Percentiles rank a stretch among this genome's conserved stretches.
Conservation (phyloP, 2,888 invertebrate species). For the Choreutis nemorana region DNA sequence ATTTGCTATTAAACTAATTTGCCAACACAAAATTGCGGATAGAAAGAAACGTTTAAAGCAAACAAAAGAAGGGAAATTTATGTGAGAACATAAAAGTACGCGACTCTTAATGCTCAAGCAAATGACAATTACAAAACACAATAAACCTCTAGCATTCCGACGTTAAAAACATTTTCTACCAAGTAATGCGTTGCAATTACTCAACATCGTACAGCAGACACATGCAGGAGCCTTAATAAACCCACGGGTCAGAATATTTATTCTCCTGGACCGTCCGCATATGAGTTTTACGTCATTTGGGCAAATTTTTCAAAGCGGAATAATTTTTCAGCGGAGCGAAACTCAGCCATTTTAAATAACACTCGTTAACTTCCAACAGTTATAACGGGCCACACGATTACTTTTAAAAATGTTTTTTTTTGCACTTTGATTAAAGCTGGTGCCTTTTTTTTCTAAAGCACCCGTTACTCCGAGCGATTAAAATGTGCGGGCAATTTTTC, state of each 20-base stretch:
- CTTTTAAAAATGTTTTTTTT: conserved; percentile 47
- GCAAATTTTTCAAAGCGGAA: conserved; percentile 50
- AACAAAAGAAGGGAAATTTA: conserved; percentile 1
- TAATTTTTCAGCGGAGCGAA: conserved; percentile 37
- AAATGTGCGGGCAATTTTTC: conserved; percentile 24
- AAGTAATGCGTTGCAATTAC: conserved; percentile 28
- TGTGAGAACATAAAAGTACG: too few relatives aligned
- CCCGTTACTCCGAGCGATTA: conserved; percentile 10
- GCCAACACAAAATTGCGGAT: not conserved
- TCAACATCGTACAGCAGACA: conserved; percentile 24
- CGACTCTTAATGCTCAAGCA: too few relatives aligned
- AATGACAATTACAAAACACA: too few relatives aligned
- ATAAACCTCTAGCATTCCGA: too few relatives aligned
- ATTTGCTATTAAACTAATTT: not conserved
- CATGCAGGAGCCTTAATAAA: conserved; percentile 28
- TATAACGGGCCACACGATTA: conserved; percentile 42
- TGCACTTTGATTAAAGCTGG: conserved; percentile 45
- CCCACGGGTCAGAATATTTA: conserved; percentile 26
- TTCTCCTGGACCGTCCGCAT: conserved; percentile 28
- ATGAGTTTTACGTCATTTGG: conserved; percentile 57
- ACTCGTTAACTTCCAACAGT: conserved; percentile 56
- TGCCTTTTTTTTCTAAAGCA: conserved; percentile 21
- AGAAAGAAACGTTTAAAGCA: conserved; percentile 1
- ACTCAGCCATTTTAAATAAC: conserved; percentile 42
- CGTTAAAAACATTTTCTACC: too few relatives aligned